Conservation (phyloP, 2,113 vertebrate genomes). For the Tichodroma muraria region DNA sequence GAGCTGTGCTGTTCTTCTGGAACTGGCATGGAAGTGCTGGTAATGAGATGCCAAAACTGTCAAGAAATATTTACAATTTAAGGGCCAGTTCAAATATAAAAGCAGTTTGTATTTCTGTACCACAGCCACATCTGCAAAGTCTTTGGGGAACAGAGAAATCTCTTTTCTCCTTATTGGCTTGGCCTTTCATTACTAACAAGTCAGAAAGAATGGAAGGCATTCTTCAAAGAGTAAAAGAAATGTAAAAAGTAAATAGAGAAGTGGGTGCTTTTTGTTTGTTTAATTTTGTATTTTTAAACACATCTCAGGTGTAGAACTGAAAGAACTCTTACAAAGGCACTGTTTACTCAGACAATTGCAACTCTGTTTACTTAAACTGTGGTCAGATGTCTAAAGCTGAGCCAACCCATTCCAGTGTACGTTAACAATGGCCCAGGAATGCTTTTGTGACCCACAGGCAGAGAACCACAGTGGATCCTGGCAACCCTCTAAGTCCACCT, state of each 20-base stretch:
- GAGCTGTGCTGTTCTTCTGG: not conserved
- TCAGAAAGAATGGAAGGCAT: not conserved
- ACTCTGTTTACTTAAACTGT: not conserved
- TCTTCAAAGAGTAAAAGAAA: not conserved
- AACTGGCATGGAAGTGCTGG: not conserved
- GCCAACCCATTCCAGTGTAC: not conserved
- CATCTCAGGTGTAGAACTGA: not conserved
- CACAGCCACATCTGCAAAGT: not conserved
- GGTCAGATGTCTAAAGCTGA: not conserved
- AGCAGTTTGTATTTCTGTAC: not conserved
- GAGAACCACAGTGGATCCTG: not conserved
- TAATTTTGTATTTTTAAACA: not conserved
- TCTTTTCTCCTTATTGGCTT: not conserved
- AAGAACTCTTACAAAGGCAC: not conserved
- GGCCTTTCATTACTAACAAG: not conserved
- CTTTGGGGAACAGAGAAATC: not conserved
- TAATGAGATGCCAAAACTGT: conserved; percentile 20
- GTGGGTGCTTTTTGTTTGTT: not conserved
- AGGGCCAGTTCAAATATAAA: conserved; percentile 3
- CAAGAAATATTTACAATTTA: conserved; percentile 4
- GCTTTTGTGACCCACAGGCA: not conserved
- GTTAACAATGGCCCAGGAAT: not conserved
- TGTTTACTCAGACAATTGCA: not conserved
- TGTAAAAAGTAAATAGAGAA: not conserved
- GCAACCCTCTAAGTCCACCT: not conserved